Conservation (phyloP, 2,888 invertebrate species). For the Eristalis intricaria region DNA sequence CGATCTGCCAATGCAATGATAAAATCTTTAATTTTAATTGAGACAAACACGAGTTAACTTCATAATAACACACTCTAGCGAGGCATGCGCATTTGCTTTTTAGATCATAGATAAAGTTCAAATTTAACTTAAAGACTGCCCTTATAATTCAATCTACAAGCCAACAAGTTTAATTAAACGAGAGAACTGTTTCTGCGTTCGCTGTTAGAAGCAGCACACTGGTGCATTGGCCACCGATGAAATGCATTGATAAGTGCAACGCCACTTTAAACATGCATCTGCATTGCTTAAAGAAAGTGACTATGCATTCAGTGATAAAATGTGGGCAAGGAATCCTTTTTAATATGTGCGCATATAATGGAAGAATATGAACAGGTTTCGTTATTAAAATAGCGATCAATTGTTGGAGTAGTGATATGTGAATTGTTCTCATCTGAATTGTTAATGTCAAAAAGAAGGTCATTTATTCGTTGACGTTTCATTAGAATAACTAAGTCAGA, state of each 20-base stretch:
- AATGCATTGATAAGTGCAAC: conserved; percentile 20
- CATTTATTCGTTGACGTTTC: background rate
- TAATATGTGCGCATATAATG: background rate
- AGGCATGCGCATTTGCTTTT: conserved; percentile 7
- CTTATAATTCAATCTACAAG: conserved; percentile 14
- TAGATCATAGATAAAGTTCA: conserved; percentile 26
- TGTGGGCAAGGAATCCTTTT: conserved; percentile 10
- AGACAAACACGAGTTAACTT: background rate
- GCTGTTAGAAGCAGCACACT: background rate
- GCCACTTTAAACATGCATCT: background rate
- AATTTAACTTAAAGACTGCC: conserved; percentile 3
- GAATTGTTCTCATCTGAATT: background rate
- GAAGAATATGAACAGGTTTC: background rate
- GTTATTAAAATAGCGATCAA: background rate
- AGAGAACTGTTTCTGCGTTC: background rate
- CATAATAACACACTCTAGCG: background rate
- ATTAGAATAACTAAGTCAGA: background rate
- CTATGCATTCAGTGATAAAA: background rate
- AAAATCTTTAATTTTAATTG: conserved; percentile 3
- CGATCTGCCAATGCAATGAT: background rate
- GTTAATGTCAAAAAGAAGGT: background rate
- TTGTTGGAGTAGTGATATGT: background rate
- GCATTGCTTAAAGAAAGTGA: conserved; percentile 1
- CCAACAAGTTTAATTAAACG: background rate
- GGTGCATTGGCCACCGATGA: conserved; percentile 7